Percentiles rank a stretch among this genome's conserved stretches.
phyloP scores from a whole-genome alignment of 2,888 invertebrate species.

The Nysson spinosus region DNA sequence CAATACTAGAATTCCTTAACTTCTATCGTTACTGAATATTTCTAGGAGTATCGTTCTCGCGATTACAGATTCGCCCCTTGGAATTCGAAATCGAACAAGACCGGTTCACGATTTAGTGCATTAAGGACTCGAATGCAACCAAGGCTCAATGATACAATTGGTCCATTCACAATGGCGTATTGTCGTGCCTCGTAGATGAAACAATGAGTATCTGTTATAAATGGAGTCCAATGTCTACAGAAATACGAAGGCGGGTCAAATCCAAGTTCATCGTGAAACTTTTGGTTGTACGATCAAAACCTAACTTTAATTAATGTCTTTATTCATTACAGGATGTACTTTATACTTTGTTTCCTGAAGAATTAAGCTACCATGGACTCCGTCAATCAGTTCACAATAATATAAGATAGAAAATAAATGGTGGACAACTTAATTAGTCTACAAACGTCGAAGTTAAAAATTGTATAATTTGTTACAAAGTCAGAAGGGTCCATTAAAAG shows the following conservation, averaged over 20 bases:
- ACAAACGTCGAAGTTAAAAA: too few species aligned
- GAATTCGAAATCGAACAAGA: background rate
- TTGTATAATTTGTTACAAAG: too few species aligned
- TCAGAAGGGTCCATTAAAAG: too few species aligned
- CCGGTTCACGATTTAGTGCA: constrained; percentile 12
- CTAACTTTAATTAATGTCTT: constrained; percentile 37
- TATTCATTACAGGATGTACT: constrained; percentile 15
- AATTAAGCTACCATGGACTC: too few species aligned
- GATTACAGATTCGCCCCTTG: background rate
- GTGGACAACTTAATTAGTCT: too few species aligned
- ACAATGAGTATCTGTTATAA: constrained; percentile 43
- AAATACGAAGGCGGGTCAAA: constrained; percentile 30
- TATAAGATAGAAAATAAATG: too few species aligned
- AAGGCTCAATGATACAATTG: constrained; percentile 22
- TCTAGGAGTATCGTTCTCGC: background rate
- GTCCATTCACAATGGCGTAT: constrained; percentile 19
- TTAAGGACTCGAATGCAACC: constrained; percentile 9
- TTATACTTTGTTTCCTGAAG: background rate
- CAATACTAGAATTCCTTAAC: too few species aligned
- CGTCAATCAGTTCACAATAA: too few species aligned
- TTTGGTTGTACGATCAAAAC: constrained; percentile 9
- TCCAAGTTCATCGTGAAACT: constrained; percentile 20
- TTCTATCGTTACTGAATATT: too few species aligned
- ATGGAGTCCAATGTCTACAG: constrained; percentile 22
- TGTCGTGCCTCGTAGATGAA: constrained; percentile 24